Evolutionary conservation across 1,140 invertebrate genomes (phyloP), one percentile per base, ranked within the genome.

Genomic region (Steinernema khuongi): DNA sequence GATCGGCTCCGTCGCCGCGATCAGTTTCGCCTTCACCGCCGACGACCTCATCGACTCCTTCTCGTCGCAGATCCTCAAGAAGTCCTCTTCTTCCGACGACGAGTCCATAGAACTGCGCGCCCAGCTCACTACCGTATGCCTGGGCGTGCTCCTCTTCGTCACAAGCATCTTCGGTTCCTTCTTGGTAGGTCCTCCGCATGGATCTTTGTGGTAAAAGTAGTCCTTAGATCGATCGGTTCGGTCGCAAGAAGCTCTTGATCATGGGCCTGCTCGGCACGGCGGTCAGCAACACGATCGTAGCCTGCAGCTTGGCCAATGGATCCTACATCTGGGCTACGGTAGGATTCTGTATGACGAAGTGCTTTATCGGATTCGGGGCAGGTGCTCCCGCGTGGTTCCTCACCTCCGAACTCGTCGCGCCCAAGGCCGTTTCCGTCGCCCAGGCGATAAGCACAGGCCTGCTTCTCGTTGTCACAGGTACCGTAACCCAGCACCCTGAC

Each of bases 361-460:
- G 67, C 26, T 78, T 77, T 36, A 78, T 78, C 43, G 77, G 77
- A 28, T 19, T 78, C 11, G 77, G 77, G 1, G 78, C 77, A 19
- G 77, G 77, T 1, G 77, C 77, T 19, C 77, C 77, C 11, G 77
- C 77, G n/a, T 78, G 77, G 77, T 78, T 78, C 68, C 77, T 78
- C 28, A 78, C 77, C 18, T 77, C 77, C 29, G 77, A 78, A 31
- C 73, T 78, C 22, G 74, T 77, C 0, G 68, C 67, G n/a, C 76
- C 76, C 14, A 43, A 72, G 18, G 50, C 68, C 22, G 68, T 44
- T 36, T 74, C 77, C 17, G 68, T 78, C 1, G 74, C 72, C 22
- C 77, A 78, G 32, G 67, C 77, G 11, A 33, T 78, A 0, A 75
- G 73, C 29, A 78, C 77, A 1, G 77, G 77, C n/a, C 28, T 78